Evolutionary conservation across 2,888 invertebrate species (phyloP), one percentile per base, ranked within the genome.

Genomic region (Autographa gamma): DNA sequence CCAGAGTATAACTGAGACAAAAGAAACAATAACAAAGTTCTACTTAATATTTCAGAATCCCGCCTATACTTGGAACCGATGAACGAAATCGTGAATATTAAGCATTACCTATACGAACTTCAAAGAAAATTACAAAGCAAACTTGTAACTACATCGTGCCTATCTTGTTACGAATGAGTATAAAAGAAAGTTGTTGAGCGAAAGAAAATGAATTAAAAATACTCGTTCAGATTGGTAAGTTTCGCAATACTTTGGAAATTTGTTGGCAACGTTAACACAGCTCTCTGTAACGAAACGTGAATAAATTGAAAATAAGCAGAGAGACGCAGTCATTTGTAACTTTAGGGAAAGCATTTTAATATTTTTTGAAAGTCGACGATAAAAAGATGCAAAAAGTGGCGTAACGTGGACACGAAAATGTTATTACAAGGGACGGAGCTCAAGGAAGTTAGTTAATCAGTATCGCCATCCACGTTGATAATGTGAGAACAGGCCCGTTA

Each of bases 221-320:
- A 81, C 84, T 85, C 85, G 81, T 84, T 84, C 84, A 86, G 86
- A 87, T 86, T 85, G 85, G 85, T 85, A 89, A 88, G 86, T 89
- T 89, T 84, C 77, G 84, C 87, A 86, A 88, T 88, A 88, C 88
- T 87, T 86, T 81, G 72, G 77, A 86, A 89, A 87, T 85, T 87
- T 88, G 87, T 88, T 87, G 87, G 84, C 88, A 85, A 84, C 84
- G 86, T 88, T 89, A 88, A 86, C 85, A 86, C 80, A 82, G 84
- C 84, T 86, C 85, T 85, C 80, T 80, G 85, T 84, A 88, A 84
- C 84, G 84, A 83, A 86, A 88, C 85, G 86, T 86, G 89, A 88
- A 89, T 90, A 89, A 89, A 89, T 88, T 88, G 81, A 83, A 85
- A 88, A 88, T 83, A 82, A 83, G 85, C 83, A 87, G 86, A 83